Evolutionary conservation across 2,113 vertebrate genomes (phyloP).

Genomic region (Urocynchramus pylzowi): DNA sequence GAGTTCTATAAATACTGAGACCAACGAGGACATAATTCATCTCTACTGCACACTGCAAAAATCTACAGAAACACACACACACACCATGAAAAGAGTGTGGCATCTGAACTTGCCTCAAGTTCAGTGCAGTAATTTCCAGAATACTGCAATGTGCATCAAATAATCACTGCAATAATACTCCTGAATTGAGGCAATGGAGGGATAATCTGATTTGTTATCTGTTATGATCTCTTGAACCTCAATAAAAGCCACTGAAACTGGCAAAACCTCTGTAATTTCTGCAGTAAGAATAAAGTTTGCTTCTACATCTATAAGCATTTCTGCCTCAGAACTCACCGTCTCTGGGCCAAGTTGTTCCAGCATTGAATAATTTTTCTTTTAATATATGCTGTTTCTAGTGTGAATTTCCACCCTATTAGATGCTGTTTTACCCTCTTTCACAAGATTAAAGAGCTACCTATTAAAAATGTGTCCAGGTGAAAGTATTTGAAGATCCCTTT

Average conservation of each 20-base stretch:
- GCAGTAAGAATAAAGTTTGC: background rate
- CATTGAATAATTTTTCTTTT: background rate
- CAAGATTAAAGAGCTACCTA: background rate
- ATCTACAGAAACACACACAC: background rate
- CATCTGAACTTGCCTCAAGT: fast-evolving
- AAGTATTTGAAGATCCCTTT: background rate
- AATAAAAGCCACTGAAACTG: background rate
- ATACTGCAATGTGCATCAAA: background rate
- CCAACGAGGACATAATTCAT: fast-evolving
- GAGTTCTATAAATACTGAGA: background rate
- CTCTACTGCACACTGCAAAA: background rate
- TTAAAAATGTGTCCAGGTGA: background rate
- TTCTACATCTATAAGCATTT: background rate
- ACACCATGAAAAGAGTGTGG: background rate
- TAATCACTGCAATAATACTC: background rate
- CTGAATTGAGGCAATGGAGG: background rate
- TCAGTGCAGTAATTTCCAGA: background rate
- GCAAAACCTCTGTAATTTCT: background rate
- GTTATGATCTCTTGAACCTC: background rate
- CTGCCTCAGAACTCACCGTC: background rate
- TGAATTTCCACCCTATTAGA: background rate
- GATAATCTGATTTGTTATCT: background rate
- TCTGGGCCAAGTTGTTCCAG: background rate
- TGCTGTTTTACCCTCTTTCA: background rate
- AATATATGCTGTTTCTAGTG: background rate